Evolutionary conservation across 1,140 invertebrate genomes (phyloP).

Genomic region (Whitmania pigra): DNA sequence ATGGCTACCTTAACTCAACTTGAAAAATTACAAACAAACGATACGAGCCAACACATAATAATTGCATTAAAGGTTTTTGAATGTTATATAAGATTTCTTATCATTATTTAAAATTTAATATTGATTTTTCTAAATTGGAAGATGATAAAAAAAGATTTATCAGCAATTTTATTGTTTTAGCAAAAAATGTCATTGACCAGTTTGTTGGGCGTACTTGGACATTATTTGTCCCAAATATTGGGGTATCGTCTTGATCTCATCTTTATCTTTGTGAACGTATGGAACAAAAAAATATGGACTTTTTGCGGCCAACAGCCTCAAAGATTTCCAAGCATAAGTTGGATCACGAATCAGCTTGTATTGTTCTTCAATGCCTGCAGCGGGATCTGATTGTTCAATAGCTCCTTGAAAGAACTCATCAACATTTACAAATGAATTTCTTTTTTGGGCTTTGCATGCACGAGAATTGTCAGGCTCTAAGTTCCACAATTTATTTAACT

Average conservation of each 20-base stretch:
- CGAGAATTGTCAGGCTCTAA: conserved; percentile 78
- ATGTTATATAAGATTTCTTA: too few species aligned
- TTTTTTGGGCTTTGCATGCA: conserved; percentile 66
- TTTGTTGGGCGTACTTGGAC: conserved; percentile 60
- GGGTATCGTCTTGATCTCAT: conserved; percentile 52
- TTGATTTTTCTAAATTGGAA: too few species aligned
- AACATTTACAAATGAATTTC: conserved; percentile 78
- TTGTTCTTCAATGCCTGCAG: conserved; percentile 52
- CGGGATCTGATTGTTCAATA: conserved; percentile 58
- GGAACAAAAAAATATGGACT: conserved; percentile 84
- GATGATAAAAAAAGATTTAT: too few species aligned
- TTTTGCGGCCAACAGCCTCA: conserved; percentile 68
- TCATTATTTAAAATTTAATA: too few species aligned
- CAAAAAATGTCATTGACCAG: too few species aligned
- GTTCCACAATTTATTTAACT: conserved; percentile 88
- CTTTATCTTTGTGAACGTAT: conserved; percentile 53
- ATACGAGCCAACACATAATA: too few species aligned
- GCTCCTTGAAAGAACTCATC: conserved; percentile 70
- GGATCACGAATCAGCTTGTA: conserved; percentile 62
- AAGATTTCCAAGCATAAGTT: conserved; percentile 79
- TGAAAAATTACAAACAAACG: too few species aligned
- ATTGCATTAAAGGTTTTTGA: too few species aligned
- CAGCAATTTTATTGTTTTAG: too few species aligned
- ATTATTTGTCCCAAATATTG: conserved; percentile 78
- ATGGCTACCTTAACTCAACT: too few species aligned